Conservation (phyloP, 2,113 vertebrate species). For the Pteropus alecto region DNA sequence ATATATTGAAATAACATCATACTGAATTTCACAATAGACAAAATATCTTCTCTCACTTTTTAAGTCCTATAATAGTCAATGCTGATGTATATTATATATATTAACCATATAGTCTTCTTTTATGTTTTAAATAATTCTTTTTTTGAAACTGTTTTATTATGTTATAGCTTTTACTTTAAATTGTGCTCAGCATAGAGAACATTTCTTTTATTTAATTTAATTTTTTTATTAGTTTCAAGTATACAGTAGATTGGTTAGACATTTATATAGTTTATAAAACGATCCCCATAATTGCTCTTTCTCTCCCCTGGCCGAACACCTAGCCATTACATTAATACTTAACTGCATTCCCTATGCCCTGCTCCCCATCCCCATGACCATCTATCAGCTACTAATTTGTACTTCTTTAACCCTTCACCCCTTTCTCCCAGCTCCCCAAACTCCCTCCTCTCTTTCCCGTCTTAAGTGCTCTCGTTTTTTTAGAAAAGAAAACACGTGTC, state of each 20-base stretch:
- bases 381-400: no score
- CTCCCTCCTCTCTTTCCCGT: no score
- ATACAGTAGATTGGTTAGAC: no score
- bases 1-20: neutral
- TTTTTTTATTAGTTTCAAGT: no score
- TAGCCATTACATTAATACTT: no score
- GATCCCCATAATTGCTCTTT: no score
- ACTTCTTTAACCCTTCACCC: no score
- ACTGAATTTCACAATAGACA: conserved; percentile 17
- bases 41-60: conserved; percentile 9
- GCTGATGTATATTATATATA: neutral
- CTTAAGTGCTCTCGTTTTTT: conserved; percentile 26
- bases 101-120: neutral
- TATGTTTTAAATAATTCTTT: neutral
- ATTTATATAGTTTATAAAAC: no score
- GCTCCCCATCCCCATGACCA: no score
- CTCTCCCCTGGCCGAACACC: no score
- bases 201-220: neutral
- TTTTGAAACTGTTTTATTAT: neutral
- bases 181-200: conserved; percentile 12
- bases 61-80: neutral
- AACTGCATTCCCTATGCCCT: no score
- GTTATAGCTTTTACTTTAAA: neutral
- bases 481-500: neutral
- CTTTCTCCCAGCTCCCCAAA: no score